phyloP scores from a whole-genome alignment of 1,140 invertebrate genomes.

The Berghia stephanieae region DNA sequence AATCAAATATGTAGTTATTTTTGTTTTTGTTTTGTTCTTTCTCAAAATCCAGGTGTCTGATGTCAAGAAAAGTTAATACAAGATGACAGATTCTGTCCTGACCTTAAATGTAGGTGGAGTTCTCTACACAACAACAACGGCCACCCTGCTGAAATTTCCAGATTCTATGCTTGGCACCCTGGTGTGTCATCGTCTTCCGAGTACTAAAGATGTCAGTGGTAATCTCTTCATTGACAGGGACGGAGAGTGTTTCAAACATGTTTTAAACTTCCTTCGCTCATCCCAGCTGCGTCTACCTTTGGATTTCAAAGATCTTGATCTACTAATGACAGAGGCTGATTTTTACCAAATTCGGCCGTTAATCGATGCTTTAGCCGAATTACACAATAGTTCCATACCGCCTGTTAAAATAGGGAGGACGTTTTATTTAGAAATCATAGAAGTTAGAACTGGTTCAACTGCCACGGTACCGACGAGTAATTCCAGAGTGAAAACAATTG shows the following conservation, averaged over 20 bases:
- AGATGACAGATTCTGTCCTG: conserved; percentile 34
- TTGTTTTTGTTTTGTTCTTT: neutral
- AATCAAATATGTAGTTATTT: neutral
- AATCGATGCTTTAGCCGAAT: conserved; percentile 74
- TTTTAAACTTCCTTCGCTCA: conserved; percentile 61
- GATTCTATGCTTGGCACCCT: conserved; percentile 64
- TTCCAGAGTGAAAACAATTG: conserved; percentile 58
- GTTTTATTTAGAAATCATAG: conserved; percentile 57
- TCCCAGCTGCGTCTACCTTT: conserved; percentile 82
- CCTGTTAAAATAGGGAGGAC: conserved; percentile 29
- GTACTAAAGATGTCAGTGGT: conserved; percentile 52
- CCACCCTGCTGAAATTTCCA: conserved; percentile 56
- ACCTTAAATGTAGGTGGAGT: conserved; percentile 63
- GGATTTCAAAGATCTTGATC: conserved; percentile 86
- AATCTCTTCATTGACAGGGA: conserved; percentile 62
- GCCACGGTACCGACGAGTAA: conserved; percentile 63
- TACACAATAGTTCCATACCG: conserved; percentile 31
- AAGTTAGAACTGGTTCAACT: conserved; percentile 58
- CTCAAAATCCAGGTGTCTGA: neutral
- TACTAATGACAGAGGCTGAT: conserved; percentile 87
- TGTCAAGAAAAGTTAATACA: neutral
- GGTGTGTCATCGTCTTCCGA: conserved; percentile 54
- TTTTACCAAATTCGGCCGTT: conserved; percentile 87
- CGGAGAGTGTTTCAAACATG: conserved; percentile 56
- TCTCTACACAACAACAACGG: conserved; percentile 54